phyloP scores from a whole-genome alignment of 2,113 vertebrate genomes.

The Lophius piscatorius region DNA sequence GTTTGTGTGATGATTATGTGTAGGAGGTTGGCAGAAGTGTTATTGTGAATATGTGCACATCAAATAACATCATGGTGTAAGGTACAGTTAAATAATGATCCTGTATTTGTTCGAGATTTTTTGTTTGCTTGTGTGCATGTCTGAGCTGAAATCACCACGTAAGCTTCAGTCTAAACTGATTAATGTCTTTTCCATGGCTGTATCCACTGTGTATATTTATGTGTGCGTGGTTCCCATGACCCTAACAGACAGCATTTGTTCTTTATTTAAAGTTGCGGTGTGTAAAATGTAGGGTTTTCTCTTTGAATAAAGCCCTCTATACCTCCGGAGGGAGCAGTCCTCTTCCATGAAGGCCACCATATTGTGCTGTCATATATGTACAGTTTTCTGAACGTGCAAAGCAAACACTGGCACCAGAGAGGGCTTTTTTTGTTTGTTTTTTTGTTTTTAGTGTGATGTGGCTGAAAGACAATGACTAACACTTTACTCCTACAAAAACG shows the following conservation, averaged over 20 bases:
- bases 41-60: conserved; percentile 2
- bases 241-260: conserved; percentile 7
- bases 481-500: too few relatives aligned
- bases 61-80: not conserved
- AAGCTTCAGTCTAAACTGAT: too few relatives aligned
- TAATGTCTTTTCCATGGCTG: not conserved
- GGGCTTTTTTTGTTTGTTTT: too few relatives aligned
- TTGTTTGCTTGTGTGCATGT: not conserved
- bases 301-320: too few relatives aligned
- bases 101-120: not conserved
- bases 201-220: not conserved
- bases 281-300: too few relatives aligned
- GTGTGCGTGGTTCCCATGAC: not conserved
- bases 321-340: too few relatives aligned
- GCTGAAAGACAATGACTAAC: too few relatives aligned
- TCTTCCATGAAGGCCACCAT: too few relatives aligned
- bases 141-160: not conserved
- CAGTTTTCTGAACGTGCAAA: too few relatives aligned
- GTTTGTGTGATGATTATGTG: not conserved
- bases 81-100: conserved; percentile 19
- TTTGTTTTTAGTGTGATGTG: too few relatives aligned
- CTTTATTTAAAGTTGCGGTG: conserved; percentile 34
- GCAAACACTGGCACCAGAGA: too few relatives aligned
- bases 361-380: too few relatives aligned
- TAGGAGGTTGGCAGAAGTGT: not conserved